phyloP scores from a whole-genome alignment of 2,797 vertebrate genomes.

The Eidolon dupreanum region DNA sequence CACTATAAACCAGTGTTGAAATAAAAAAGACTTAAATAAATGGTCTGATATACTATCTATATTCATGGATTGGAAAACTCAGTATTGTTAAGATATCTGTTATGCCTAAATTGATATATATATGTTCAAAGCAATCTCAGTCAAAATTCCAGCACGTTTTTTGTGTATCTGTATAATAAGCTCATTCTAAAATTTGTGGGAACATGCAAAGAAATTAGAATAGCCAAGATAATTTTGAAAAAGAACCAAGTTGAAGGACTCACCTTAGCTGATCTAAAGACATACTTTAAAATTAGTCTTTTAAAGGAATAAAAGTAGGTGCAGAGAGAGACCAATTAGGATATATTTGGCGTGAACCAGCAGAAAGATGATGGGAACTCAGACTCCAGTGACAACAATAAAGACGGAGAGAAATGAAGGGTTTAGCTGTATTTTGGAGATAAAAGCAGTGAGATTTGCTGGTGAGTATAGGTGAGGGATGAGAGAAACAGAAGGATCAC shows the following conservation, averaged over 20 bases:
- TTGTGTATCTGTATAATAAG: neutral
- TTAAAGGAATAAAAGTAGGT: neutral
- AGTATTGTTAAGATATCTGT: neutral
- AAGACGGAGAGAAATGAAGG: neutral
- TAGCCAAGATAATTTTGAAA: constrained; percentile 5
- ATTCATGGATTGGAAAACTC: neutral
- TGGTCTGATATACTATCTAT: neutral
- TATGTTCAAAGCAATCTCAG: neutral
- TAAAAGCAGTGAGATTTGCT: neutral
- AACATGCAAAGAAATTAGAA: neutral
- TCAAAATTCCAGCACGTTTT: neutral
- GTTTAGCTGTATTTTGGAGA: neutral
- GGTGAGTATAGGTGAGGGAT: neutral
- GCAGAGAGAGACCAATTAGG: neutral
- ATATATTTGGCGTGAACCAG: neutral
- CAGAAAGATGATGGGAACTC: neutral
- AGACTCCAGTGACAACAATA: neutral
- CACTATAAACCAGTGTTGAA: neutral
- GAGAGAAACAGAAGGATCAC: neutral
- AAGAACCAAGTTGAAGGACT: neutral
- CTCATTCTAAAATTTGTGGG: constrained; percentile 1
- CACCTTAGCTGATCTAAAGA: neutral
- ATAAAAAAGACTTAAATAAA: constrained; percentile 23
- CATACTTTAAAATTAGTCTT: neutral
- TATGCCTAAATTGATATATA: neutral